These are phyloP conservation scores for Brachyhypopomus gauderio DNA, from an alignment of 2,113 vertebrate species.

Conservation along the genomic window DNA sequence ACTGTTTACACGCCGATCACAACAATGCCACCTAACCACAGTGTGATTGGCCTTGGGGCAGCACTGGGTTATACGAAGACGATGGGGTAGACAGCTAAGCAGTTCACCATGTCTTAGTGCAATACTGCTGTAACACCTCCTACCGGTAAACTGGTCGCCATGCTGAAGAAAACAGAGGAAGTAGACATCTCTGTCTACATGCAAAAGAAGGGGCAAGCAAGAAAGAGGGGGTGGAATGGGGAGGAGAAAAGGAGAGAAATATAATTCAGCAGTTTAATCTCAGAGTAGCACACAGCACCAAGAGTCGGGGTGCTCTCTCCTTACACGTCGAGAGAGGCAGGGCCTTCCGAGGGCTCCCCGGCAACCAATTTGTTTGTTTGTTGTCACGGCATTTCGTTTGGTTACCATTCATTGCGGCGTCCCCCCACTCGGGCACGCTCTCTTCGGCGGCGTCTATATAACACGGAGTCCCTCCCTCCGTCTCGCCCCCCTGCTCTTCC, in stretches of 20 bases:
- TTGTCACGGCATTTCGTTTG: slow-evolving; percentile 75
- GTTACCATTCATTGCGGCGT: slow-evolving; percentile 75
- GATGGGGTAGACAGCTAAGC: slow-evolving; percentile 9
- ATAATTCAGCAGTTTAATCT: slow-evolving; percentile 61
- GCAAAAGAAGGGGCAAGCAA: background rate
- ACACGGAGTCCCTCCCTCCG: slow-evolving; percentile 59
- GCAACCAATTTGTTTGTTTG: slow-evolving; percentile 79
- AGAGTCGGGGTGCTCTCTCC: slow-evolving; percentile 17
- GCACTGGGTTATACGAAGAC: slow-evolving; percentile 6
- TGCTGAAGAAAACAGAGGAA: slow-evolving; percentile 4
- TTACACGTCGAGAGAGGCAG: slow-evolving; percentile 52
- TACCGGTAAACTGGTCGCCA: background rate
- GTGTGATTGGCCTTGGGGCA: slow-evolving; percentile 39
- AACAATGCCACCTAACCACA: slow-evolving; percentile 49
- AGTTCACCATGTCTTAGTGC: background rate
- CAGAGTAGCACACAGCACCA: slow-evolving; percentile 49
- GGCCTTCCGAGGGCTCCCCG: slow-evolving; percentile 68
- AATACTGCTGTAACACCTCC: background rate
- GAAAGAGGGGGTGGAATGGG: background rate
- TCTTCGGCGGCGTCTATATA: slow-evolving; percentile 78
- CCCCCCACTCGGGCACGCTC: slow-evolving; percentile 67
- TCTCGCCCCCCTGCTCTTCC: slow-evolving; percentile 3
- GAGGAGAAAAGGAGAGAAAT: slow-evolving; percentile 26
- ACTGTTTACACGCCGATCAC: slow-evolving; percentile 53
- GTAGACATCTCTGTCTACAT: background rate